phyloP scores from a whole-genome alignment of 2,888 invertebrate species.

The Malthinus flaveolus region DNA sequence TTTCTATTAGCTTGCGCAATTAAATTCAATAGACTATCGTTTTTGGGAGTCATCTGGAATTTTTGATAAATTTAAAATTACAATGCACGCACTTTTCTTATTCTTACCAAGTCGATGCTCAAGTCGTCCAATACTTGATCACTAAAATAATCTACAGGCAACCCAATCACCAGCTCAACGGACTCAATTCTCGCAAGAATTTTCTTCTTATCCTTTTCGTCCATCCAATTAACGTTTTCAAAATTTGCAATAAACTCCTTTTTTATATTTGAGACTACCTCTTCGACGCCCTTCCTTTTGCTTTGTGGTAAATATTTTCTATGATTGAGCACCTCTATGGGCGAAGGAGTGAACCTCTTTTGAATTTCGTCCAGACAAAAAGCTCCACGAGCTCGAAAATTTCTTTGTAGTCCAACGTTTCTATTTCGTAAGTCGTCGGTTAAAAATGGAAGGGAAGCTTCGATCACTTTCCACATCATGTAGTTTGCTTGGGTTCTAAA shows the following conservation, averaged over 20 bases:
- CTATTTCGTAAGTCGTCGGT: conserved; percentile 7
- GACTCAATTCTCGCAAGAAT: conserved; percentile 29
- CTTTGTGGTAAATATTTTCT: conserved; percentile 10
- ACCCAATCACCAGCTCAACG: conserved; percentile 36
- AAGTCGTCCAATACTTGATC: conserved; percentile 15
- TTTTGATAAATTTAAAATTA: neutral
- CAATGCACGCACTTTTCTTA: neutral
- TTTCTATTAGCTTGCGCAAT: conserved; percentile 14
- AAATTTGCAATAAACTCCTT: conserved; percentile 32
- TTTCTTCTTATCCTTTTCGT: conserved; percentile 31
- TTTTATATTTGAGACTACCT: conserved; percentile 37
- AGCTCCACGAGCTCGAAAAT: conserved; percentile 4
- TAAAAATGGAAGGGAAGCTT: conserved; percentile 9
- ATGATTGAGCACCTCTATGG: conserved; percentile 7
- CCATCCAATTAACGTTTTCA: conserved; percentile 37
- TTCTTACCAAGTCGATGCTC: conserved; percentile 11
- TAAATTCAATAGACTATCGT: conserved; percentile 4
- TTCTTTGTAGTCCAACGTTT: neutral
- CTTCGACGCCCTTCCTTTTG: conserved; percentile 29
- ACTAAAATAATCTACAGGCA: conserved; percentile 61
- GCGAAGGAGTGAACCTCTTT: conserved; percentile 11
- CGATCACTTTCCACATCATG: conserved; percentile 21
- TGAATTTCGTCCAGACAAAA: conserved; percentile 19
- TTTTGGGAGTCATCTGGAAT: conserved; percentile 7
- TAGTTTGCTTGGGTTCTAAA: conserved; percentile 23